Percentiles rank a stretch among this genome's conserved stretches.
Evolutionary conservation across 2,113 vertebrate species (phyloP).

Genomic region (Platysteira castanea): DNA sequence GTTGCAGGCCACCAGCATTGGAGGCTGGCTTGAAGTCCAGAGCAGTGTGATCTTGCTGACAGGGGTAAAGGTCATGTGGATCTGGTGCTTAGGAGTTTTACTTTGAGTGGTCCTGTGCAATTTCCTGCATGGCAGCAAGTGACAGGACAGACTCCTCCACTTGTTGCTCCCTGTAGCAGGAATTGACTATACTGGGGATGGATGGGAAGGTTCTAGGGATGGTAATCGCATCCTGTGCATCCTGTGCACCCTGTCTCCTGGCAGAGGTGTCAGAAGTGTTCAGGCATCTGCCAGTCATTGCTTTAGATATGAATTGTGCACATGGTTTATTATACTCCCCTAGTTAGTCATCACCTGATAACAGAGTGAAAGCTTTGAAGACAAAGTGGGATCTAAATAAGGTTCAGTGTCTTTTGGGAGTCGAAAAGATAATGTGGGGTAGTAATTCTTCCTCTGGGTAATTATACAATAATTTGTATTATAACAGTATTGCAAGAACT

Average conservation of each 20-base stretch:
- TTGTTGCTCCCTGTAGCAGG: neutral
- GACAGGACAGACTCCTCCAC: neutral
- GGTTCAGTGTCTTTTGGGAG: neutral
- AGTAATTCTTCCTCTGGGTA: neutral
- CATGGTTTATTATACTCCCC: neutral
- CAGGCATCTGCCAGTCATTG: neutral
- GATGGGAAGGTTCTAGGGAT: neutral
- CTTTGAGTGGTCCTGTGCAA: too few relatives aligned
- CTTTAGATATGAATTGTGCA: neutral
- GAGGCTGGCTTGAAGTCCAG: neutral
- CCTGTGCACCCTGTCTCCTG: too few relatives aligned
- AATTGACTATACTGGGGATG: neutral
- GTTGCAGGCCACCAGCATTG: neutral
- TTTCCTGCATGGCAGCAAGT: neutral
- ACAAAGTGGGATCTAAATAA: neutral
- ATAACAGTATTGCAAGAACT: neutral
- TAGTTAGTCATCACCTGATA: neutral
- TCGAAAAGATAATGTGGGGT: neutral
- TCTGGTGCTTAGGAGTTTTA: neutral
- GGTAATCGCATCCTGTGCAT: neutral
- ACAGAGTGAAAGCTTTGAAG: neutral
- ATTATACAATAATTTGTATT: neutral
- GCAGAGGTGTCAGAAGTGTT: neutral
- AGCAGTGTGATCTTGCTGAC: neutral
- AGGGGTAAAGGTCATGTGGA: neutral